Evolutionary conservation across 2,888 invertebrate species (phyloP).

Genomic region (Harmothoe impar): DNA sequence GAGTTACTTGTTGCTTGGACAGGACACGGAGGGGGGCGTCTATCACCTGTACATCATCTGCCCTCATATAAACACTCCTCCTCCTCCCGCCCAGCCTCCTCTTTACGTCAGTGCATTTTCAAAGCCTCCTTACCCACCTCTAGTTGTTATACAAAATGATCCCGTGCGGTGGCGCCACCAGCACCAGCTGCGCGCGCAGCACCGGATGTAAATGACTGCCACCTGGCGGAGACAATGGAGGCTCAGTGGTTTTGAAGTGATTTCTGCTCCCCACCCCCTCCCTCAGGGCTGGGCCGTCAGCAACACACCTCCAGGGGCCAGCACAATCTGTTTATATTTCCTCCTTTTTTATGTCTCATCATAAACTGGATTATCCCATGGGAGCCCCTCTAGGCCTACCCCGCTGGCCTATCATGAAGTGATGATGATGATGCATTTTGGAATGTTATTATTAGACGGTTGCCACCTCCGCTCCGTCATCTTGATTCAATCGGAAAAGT

Average conservation of each 20-base stretch:
- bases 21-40: neutral
- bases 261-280: neutral
- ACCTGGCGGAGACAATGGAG: conserved; percentile 1
- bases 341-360: neutral
- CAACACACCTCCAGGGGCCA: neutral
- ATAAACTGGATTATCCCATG: neutral
- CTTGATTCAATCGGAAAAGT: neutral
- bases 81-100: neutral
- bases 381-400: neutral
- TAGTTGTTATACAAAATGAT: conserved; percentile 22
- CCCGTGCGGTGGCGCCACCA: conserved; percentile 7
- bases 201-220: conserved; percentile 23
- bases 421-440: conserved; percentile 23
- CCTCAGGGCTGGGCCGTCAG: neutral
- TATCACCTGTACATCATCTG: neutral
- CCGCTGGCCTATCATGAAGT: no score
- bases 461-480: neutral
- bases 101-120: neutral
- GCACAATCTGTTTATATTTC: conserved; percentile 4
- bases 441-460: neutral
- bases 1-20: neutral
- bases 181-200: conserved; percentile 15
- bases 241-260: conserved; percentile 29
- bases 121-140: neutral
- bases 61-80: neutral